Conservation (phyloP, 2,113 vertebrate species). For the Montifringilla adamsi region DNA sequence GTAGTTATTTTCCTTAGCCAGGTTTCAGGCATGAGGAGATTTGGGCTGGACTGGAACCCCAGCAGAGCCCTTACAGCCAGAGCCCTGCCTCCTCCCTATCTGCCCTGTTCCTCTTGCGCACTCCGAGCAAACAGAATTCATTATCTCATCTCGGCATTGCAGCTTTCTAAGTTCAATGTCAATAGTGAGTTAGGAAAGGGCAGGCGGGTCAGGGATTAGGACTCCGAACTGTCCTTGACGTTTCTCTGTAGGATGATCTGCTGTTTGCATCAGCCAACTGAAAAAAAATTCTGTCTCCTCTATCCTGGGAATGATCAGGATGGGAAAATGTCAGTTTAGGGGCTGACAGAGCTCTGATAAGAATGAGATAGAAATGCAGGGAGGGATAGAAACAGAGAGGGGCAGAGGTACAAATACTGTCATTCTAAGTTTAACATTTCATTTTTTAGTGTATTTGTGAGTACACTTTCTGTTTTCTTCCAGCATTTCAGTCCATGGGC, state of each 20-base stretch:
- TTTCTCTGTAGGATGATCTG: conserved; percentile 72
- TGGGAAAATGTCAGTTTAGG: conserved; percentile 81
- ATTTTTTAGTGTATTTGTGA: conserved; percentile 33
- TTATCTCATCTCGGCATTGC: conserved; percentile 72
- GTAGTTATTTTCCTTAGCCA: neutral
- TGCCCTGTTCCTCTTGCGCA: conserved; percentile 23
- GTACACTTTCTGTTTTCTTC: neutral
- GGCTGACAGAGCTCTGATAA: conserved; percentile 81
- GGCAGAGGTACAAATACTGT: conserved; percentile 39
- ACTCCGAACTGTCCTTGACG: conserved; percentile 75
- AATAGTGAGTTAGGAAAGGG: conserved; percentile 79
- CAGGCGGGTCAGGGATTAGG: conserved; percentile 77
- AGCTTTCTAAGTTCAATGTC: conserved; percentile 77
- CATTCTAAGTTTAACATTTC: conserved; percentile 54
- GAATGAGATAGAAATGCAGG: conserved; percentile 62
- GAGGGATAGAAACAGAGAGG: neutral
- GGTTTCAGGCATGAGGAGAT: neutral
- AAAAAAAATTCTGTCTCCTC: conserved; percentile 64
- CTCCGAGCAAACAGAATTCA: conserved; percentile 62
- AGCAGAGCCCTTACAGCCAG: neutral
- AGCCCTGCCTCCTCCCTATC: neutral
- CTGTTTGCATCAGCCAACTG: conserved; percentile 70
- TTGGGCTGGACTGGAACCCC: neutral
- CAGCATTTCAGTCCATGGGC: neutral
- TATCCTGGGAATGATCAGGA: conserved; percentile 80